phyloP scores from a whole-genome alignment of 1,140 invertebrate species.

The Agrypnia vestita region DNA sequence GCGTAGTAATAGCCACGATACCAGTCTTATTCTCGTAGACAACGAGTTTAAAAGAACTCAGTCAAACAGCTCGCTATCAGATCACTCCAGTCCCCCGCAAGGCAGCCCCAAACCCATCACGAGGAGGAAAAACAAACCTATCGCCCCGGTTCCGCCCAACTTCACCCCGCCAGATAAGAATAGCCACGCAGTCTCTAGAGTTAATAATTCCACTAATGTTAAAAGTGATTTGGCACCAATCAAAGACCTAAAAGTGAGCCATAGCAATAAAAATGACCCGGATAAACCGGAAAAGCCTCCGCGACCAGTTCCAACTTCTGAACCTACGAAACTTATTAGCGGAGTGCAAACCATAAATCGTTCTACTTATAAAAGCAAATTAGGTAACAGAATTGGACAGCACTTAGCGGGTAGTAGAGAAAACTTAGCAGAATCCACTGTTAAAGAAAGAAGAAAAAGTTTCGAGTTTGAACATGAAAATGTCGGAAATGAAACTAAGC shows the following conservation, averaged over 20 bases:
- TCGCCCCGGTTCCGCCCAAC: slow-evolving; percentile 78
- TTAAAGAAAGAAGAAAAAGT: slow-evolving; percentile 66
- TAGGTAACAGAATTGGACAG: slow-evolving; percentile 65
- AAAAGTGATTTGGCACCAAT: slow-evolving; percentile 59
- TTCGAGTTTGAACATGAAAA: slow-evolving; percentile 69
- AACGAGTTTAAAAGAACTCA: slow-evolving; percentile 77
- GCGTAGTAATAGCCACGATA: slow-evolving; percentile 72
- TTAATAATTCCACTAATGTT: slow-evolving; percentile 28
- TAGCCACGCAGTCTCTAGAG: slow-evolving; percentile 63
- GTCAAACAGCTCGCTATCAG: slow-evolving; percentile 79
- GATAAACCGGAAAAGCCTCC: slow-evolving; percentile 76
- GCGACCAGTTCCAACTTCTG: slow-evolving; percentile 70
- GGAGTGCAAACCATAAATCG: slow-evolving; percentile 72
- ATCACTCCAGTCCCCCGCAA: slow-evolving; percentile 78
- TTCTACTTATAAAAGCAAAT: slow-evolving; percentile 69
- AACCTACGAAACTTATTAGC: slow-evolving; percentile 68
- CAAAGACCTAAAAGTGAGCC: slow-evolving; percentile 62
- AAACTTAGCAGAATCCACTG: slow-evolving; percentile 64
- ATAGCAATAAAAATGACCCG: slow-evolving; percentile 59
- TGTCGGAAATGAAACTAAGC: slow-evolving; percentile 38
- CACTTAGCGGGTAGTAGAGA: slow-evolving; percentile 65
- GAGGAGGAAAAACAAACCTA: slow-evolving; percentile 80
- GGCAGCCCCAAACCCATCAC: slow-evolving; percentile 83
- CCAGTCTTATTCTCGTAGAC: slow-evolving; percentile 71
- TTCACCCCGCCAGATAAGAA: slow-evolving; percentile 69